These are phyloP conservation scores for Linnaemya vulpina DNA, from an alignment of 2,888 invertebrate genomes.

Conservation along the genomic window DNA sequence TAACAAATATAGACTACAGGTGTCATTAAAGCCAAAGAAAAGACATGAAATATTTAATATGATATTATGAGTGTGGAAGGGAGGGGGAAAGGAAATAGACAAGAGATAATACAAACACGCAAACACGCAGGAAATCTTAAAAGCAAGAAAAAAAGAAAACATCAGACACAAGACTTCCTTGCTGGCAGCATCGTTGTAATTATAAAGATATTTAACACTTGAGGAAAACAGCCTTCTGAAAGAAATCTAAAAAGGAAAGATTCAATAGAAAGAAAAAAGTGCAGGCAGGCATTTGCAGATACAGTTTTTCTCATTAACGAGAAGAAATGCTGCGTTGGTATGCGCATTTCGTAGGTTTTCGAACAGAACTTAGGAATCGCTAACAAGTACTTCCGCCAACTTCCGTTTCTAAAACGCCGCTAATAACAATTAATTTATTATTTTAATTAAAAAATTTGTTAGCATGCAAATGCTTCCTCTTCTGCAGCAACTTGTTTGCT, in stretches of 20 bases:
- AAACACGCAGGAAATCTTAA: conserved; percentile 57
- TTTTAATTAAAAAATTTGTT: conserved; percentile 19
- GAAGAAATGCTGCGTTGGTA: not conserved
- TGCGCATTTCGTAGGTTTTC: not conserved
- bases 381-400: conserved; percentile 34
- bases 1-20: conserved; percentile 17
- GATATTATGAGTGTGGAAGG: not conserved
- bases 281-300: not conserved
- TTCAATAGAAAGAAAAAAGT: not conserved
- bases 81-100: conserved; percentile 24
- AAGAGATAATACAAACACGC: conserved; percentile 25
- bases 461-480: not conserved
- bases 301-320: not conserved
- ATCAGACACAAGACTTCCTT: conserved; percentile 43
- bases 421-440: not conserved
- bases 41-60: conserved; percentile 5
- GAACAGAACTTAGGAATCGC: not conserved
- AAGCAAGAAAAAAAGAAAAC: not conserved
- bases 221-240: not conserved
- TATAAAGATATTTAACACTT: conserved; percentile 32
- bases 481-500: too few species aligned
- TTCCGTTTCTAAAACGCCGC: conserved; percentile 27
- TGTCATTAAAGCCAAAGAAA: conserved; percentile 35
- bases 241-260: conserved; percentile 1
- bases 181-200: conserved; percentile 38